Base-by-base conservation (phyloP, 2,113 vertebrate species). In the Reinhardtius hippoglossoides region DNA sequence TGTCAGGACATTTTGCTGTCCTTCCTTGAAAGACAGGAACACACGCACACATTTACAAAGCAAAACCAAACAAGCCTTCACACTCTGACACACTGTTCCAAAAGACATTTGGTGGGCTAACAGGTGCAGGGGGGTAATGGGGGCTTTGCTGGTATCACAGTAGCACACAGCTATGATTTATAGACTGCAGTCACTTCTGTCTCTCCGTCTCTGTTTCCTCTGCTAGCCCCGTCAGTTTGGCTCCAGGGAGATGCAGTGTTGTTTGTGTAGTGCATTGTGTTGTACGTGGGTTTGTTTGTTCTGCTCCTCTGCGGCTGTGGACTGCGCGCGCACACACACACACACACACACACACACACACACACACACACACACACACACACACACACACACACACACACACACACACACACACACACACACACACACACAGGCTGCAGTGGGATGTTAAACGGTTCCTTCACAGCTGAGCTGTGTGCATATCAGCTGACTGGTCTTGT, bases 151-250 rank as follows among this genome's bases (percentile, higher is more conserved):
- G 21, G 70, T 76, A 63, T 85, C 74, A 76, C 68, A 50, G 57
- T 73, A 80, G 58, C 65, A 64, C 59, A 67, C 59, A 67, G 20
- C 66, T 71, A 74, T 84, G 87, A 89, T 90, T 90, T 89, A 91
- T 88, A 84, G 70, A 86, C 82, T 82, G 44, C 77, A 77, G 59
- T 88, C 80, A 72, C 59, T 54, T 69, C 57, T 61, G 60, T 60
- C 61, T 74, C 46, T 50, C 55, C 60, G 4, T 82, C n/a, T 40
- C 70, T 68, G 72, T 40, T 79, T 73, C 70, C 63, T 58, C 50
- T 54, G 26, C 65, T 84, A 26, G 71, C 74, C 72, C 74, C 84
- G 76, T 87, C 83, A 83, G 62, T 69, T 80, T 81, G 60, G 63
- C 74, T 74, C 77, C 56, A 61, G 67, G 76, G 81, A 81, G 66